Evolutionary conservation across 2,888 invertebrate species (phyloP).

Genomic region (Nemotelus nigrinus): DNA sequence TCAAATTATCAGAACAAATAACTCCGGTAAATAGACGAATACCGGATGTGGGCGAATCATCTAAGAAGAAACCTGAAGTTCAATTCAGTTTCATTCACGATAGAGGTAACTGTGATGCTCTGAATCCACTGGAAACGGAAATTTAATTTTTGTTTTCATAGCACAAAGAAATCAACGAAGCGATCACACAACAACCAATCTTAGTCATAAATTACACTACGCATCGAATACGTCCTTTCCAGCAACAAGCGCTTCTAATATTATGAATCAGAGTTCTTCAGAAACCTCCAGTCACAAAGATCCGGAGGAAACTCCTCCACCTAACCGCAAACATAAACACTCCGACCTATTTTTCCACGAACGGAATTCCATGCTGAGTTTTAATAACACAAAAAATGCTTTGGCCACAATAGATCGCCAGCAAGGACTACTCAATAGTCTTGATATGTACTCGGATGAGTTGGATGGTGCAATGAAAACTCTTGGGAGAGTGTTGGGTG

Average conservation of each 20-base stretch:
- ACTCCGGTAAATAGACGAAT: too few species aligned
- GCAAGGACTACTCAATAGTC: not conserved
- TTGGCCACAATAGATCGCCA: not conserved
- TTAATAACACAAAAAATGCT: not conserved
- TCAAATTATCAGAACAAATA: too few species aligned
- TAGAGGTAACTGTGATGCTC: not conserved
- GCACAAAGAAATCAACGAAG: too few species aligned
- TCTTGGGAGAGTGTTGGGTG: not conserved
- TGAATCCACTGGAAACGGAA: too few species aligned
- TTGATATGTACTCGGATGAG: not conserved
- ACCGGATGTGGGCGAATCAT: too few species aligned
- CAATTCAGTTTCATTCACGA: not conserved
- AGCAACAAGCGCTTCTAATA: not conserved
- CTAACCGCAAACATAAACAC: not conserved
- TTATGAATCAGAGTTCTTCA: not conserved
- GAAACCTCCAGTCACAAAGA: not conserved
- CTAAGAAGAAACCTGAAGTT: not conserved
- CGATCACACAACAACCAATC: too few species aligned
- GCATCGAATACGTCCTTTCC: too few species aligned
- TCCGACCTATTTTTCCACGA: constrained; percentile 10
- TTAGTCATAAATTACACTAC: too few species aligned
- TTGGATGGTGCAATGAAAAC: not conserved
- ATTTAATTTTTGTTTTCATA: too few species aligned
- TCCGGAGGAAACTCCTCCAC: not conserved
- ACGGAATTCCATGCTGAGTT: not conserved